A percentile compares a stretch with the other conserved stretches of the same genome.
phyloP scores from a whole-genome alignment of 1,140 invertebrate genomes.

The Macrotrachela quadricornifera region DNA sequence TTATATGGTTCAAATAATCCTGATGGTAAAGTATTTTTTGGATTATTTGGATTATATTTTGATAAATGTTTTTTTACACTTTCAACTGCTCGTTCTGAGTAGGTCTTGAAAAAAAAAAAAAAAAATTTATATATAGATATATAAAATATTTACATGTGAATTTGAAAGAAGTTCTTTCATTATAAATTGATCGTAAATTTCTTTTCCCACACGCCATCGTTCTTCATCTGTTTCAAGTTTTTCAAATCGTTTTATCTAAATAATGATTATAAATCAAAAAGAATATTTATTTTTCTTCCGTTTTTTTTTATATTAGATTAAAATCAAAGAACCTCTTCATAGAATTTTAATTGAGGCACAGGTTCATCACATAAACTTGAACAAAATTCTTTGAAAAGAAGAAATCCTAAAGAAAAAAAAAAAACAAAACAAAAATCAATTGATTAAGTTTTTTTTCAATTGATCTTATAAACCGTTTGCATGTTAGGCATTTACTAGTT shows the following conservation, averaged over 20 bases:
- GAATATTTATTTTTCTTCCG: too few species aligned
- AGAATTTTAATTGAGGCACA: slow-evolving; percentile 91
- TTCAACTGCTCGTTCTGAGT: slow-evolving; percentile 79
- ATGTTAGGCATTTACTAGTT: too few species aligned
- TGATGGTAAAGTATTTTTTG: slow-evolving; percentile 65
- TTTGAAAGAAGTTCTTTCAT: slow-evolving; percentile 98
- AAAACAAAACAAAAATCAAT: too few species aligned
- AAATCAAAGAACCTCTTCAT: slow-evolving; percentile 63
- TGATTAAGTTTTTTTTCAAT: too few species aligned
- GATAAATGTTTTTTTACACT: slow-evolving; percentile 87
- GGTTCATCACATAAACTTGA: slow-evolving; percentile 83
- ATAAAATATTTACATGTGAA: slow-evolving; percentile 51
- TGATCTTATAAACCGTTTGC: too few species aligned
- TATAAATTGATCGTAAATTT: slow-evolving; percentile 99
- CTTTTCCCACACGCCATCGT: slow-evolving; percentile 67
- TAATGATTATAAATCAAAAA: neutral
- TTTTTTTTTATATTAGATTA: too few species aligned
- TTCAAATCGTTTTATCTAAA: slow-evolving; percentile 90
- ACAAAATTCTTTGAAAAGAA: slow-evolving; percentile 98
- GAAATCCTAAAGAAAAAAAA: slow-evolving; percentile 49
- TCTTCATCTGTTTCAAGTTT: slow-evolving; percentile 91
- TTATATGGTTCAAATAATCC: slow-evolving; percentile 97
- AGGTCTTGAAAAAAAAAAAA: slow-evolving; percentile 45
- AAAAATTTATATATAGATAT: neutral
- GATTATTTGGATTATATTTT: slow-evolving; percentile 17